Conservation (phyloP, 2,888 invertebrate species). For the Listrodromus nycthemerus region DNA sequence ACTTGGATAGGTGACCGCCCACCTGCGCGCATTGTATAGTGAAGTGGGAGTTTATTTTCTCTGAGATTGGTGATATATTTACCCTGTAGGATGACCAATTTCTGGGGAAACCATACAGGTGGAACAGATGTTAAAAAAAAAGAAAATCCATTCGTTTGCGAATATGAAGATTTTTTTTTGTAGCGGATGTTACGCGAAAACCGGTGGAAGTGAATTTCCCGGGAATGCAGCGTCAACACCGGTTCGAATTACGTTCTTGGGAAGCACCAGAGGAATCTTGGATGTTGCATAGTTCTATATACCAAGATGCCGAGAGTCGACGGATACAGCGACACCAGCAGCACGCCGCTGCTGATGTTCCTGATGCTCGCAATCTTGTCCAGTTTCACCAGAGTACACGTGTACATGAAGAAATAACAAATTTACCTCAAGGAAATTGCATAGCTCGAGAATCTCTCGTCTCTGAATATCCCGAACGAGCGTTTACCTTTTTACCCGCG, state of each 20-base stretch:
- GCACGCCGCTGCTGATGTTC: conserved; percentile 43
- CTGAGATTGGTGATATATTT: too few species aligned
- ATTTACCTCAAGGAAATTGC: conserved; percentile 56
- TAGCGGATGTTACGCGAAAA: neutral
- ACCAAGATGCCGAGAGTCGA: conserved; percentile 30
- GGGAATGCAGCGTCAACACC: conserved; percentile 44
- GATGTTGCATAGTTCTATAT: conserved; percentile 12
- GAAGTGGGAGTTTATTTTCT: too few species aligned
- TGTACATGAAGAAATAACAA: conserved; percentile 45
- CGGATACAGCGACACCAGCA: too few species aligned
- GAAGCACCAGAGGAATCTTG: conserved; percentile 38
- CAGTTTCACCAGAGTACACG: conserved; percentile 18
- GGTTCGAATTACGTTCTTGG: conserved; percentile 43
- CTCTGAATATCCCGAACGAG: neutral
- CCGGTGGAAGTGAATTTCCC: conserved; percentile 23
- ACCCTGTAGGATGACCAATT: too few species aligned
- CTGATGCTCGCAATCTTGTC: conserved; percentile 51
- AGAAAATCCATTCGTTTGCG: neutral
- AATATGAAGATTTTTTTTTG: neutral
- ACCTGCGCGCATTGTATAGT: too few species aligned
- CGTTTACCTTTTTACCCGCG: conserved; percentile 11
- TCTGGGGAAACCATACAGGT: too few species aligned
- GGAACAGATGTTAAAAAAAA: neutral
- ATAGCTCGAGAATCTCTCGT: conserved; percentile 32
- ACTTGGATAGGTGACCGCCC: too few species aligned